Evolutionary conservation across 1,140 invertebrate genomes (phyloP), one percentile per base, ranked within the genome.

Genomic region (Drosophila erecta): DNA sequence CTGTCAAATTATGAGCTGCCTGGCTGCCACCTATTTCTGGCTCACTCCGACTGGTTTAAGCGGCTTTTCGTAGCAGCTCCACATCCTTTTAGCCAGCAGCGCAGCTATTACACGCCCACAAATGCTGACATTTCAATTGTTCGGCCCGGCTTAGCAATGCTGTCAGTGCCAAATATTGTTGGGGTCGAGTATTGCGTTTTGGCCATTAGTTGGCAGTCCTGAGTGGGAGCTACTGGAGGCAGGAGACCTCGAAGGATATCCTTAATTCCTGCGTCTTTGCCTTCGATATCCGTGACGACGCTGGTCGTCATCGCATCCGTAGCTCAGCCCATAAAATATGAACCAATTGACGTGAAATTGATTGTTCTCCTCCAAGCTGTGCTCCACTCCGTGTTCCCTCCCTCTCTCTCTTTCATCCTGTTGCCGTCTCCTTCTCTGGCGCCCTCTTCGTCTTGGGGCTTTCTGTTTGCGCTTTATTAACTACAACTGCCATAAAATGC

Each of bases 311-410:
- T 67, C 56, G 76, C 55, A 51, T 55, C 54, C 27, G 8, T 46
- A 56, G 73, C 64, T 79, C 59, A 76, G 79, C 76, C 85, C 80
- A 89, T 87, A 84, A 87, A 87, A 87, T 85, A 90, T 90, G 76
- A 89, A 80, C 59, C 80, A 84, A 89, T 89, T 89, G 85, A 84
- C 80, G 76, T 89, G 73, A 90, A 84, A 89, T 89, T 89, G 85
- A 89, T 89, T 84, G 69, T 89, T 76, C 62, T 55, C 43, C 80
- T 66, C 37, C 53, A 47, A 55, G 62, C 56, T 46, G 61, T 54
- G 49, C 22, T 17, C 30, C 24, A 37, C 40, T 47, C 60, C 57
- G 43, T 30, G 59, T 17, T 46, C 15, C 35, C 49, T 50, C 41
- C 41, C 33, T 41, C 30, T 8, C n/a, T 24, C 15, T 14, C 14